Base-by-base conservation (phyloP, 2,113 vertebrate species). In the Centrocercus urophasianus region DNA sequence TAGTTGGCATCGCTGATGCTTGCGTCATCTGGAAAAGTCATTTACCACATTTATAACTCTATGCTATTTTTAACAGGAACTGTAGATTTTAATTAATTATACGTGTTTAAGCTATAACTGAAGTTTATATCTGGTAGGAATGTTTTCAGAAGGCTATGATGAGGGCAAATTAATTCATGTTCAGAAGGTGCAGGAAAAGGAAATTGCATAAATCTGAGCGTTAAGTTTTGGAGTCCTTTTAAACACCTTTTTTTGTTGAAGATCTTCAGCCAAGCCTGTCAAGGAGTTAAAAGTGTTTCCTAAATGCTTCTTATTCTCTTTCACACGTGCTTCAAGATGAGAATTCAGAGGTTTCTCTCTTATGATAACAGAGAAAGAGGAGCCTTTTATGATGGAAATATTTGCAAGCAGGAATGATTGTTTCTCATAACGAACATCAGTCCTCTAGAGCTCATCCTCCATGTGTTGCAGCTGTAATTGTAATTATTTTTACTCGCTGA, bases 321-420 rank as follows among this genome's bases (percentile, higher is more conserved):
- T 83, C 82, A 30, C 88, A 81, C 56, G 13, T 15, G 65, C 82
- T 93, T 93, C 88, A 79, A 65, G 93, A 92, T 78, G 93, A 89
- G 90, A 90, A 96, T 93, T 93, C 91, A 61, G 91, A 78, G 88
- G 83, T 81, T 95, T 77, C 83, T 72, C 60, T 95, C 87, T 80
- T 57, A 72, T 32, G 83, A 90, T 88, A 93, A 88, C 88, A 95
- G 93, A 72, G 83, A 52, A 40, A 13, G 73, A 67, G 90, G 90
- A 93, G 76, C 92, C 83, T 95, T 95, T 95, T 75, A 69, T 90
- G 90, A 86, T 76, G 76, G 86, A 84, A 91, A 91, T 95, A 88
- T 89, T 88, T 95, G 83, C 74, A 90, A 78, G 92, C 90, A 95
- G 96, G 86, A 96, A 45, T 80, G 85, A 89, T 92, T 92, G 93